Base-by-base conservation (phyloP, 2,113 vertebrate genomes). In the Salvator merianae region DNA sequence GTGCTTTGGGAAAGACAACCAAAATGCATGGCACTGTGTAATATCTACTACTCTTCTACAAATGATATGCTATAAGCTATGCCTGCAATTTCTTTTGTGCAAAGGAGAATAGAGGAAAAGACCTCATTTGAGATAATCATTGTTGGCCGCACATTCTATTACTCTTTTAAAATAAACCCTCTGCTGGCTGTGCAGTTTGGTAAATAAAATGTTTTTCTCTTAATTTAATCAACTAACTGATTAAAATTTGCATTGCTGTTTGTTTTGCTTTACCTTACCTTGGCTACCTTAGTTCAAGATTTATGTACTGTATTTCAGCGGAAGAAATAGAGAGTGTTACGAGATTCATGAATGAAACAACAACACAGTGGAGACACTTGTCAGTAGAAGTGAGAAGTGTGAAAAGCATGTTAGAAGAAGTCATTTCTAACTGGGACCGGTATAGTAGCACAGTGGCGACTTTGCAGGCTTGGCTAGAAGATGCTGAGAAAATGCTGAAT, bases 321-420 rank as follows among this genome's bases (percentile, higher is more conserved):
- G 98, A 99, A 75, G 98, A 98, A 85, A 96, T 96, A 0, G 98
- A 98, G 91, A 97, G 93, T 22, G 97, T 98, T 71, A 96, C 95
- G 86, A 96, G 96, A 83, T 98, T 98, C 91, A 96, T 99, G 96
- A 97, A 86, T 40, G 98, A 99, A 74, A 97, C 98, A 82, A 97
- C 97, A 22, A 96, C 95, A n/a, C 98, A 99, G 91, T 99, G 98
- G 98, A 95, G 97, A 90, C 98, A 98, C 77, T 95, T 99, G 40
- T 98, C 98, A 0, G 97, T 99, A 90, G 98, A 99, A 53, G 97
- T 99, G 32, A 96, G 98, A 86, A 99, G 98, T 2, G 98, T 99
- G 72, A 94, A 96, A 87, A 98, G 98, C 93, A 99, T 99, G 98
- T 94, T 99, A 89, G 97, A 99, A 88, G 98, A 99, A 92, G 98